Base-by-base conservation (phyloP, 2,888 invertebrate species). In the Gymnoscelis rufifasciata region DNA sequence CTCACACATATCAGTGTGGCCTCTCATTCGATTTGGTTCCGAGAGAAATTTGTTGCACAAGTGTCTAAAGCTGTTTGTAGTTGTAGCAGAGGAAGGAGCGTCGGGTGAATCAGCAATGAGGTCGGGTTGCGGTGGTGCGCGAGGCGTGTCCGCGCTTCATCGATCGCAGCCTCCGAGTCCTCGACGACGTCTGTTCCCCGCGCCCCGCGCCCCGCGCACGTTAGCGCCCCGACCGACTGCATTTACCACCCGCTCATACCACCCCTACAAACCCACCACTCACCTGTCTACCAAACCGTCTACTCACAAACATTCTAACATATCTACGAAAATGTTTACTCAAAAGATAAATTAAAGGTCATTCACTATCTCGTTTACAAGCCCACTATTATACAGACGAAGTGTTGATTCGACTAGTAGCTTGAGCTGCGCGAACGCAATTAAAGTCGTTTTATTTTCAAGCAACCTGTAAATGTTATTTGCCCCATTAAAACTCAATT, bases 141-240 rank as follows among this genome's bases (percentile, higher is more conserved):
- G 82, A 86, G 87, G 87, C 86, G 87, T 84, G 87, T 84, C 84
- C 83, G 83, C 87, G 86, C 86, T 84, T 75, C 87, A 87, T 88
- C 87, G 87, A 88, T 87, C 87, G 86, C 83, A 87, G 84, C 83
- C 76, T 87, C 87, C 84, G 77, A 76, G 75, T 86, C 67, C 83
- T 84, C 87, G 83, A 83, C 86, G 87, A 83, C 87, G 83, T 82
- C 84, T 78, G 74, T 74, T 71, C 68, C 71, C 74, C 62, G 31
- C 31, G 15, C 50, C 59, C 43, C 52, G 19, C 19, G 3, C 70
- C 79, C 81, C 81, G 77, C 76, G 52, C 78, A 65, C 81, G 87
- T 87, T 87, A 87, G 82, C 87, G 74, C 87, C 83, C 82, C 86
- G 72, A 86, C 87, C 86, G 76, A 86, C 72, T 87, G 87, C 87